Base-by-base conservation (phyloP, 2,797 vertebrate species). In the Delichon dasypus region DNA sequence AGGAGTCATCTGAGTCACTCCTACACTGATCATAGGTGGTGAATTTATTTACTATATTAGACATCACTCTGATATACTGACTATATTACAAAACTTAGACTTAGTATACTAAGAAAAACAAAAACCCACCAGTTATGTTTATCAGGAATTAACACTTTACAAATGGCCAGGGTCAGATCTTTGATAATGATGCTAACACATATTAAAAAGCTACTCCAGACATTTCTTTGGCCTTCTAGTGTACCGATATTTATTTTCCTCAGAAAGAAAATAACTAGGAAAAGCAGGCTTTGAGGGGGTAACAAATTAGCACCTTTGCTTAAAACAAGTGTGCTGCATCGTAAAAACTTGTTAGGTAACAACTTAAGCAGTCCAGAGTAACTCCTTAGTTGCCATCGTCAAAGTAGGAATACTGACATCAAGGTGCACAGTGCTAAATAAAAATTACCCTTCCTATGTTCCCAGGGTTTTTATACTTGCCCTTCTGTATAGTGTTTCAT, bases 401-500 rank as follows among this genome's bases (percentile, higher is more conserved):
- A 11, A 90, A 87, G 25, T 10, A 21, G 26, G 29, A 86, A 53
- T 9, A 18, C 8, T 65, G 60, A 64, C 70, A 55, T 45, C 23
- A 65, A 68, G 8, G 17, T 19, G 7, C 19, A 16, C 3, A 12
- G 15, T 16, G 10, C 27, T 30, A 44, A 58, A 65, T 30, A 48
- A 60, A 78, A 71, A 78, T 16, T 19, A 44, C 7, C 8, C 5
- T 60, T 80, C 51, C 54, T 38, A 4, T 15, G 12, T 29, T 77
- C 20, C 51, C 27, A 48, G 21, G 19, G 27, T 21, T 86, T 81
- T 86, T 26, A 90, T 38, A 16, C 5, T n/a, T 73, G 44, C 1
- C 44, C 16, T 44, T 53, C 50, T 30, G 7, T 32, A 47, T 0
- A 62, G 36, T 5, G 4, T 22, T 40, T 7, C 0, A 0, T 3